These are phyloP conservation scores for Chlorodrepanis virens DNA, from an alignment of 2,113 vertebrate genomes.

Conservation along the genomic window DNA sequence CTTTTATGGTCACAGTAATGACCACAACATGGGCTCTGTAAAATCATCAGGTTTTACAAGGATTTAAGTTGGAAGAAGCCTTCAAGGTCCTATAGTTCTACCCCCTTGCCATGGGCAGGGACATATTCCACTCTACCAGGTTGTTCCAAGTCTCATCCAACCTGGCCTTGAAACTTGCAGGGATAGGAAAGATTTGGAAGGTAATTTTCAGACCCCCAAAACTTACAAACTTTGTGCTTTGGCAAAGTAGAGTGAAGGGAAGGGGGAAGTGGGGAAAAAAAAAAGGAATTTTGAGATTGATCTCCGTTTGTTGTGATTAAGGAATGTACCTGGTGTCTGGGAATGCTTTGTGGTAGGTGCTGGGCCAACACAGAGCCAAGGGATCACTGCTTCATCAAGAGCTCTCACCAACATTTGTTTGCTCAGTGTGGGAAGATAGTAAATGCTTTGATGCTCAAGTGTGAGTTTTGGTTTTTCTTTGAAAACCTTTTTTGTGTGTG, in stretches of 20 bases:
- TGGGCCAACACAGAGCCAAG: not conserved
- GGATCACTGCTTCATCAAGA: not conserved
- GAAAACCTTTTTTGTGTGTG: not conserved
- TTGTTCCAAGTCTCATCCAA: not conserved
- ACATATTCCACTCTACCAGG: not conserved
- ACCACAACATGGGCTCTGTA: not conserved
- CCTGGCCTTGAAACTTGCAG: not conserved
- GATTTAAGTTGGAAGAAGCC: not conserved
- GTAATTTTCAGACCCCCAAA: not conserved
- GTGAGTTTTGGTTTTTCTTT: not conserved
- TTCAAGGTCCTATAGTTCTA: not conserved
- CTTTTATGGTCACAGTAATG: not conserved
- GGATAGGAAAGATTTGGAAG: not conserved
- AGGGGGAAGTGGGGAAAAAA: accelerated
- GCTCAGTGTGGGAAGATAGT: not conserved
- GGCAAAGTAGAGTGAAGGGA: not conserved
- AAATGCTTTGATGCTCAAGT: not conserved
- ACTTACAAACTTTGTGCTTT: not conserved
- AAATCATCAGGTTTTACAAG: not conserved
- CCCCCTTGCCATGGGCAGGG: too few species aligned
- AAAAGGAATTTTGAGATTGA: not conserved
- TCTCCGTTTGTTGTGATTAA: not conserved
- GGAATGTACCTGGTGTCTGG: not conserved
- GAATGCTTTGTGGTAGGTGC: not conserved
- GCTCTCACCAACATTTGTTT: not conserved